phyloP scores from a whole-genome alignment of 2,113 vertebrate genomes.

The Albula goreensis region DNA sequence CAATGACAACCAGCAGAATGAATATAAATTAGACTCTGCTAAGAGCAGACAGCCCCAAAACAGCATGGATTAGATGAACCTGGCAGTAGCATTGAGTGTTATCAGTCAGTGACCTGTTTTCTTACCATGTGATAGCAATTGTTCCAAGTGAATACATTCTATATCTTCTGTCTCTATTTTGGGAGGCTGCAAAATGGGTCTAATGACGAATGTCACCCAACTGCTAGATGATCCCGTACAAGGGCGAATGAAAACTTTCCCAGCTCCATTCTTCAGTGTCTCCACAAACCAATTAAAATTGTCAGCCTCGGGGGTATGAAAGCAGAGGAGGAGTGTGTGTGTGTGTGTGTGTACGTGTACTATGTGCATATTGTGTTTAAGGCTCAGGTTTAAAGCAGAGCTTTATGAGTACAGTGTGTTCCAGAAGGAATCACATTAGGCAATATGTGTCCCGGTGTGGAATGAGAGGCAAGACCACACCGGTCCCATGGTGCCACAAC shows the following conservation, averaged over 20 bases:
- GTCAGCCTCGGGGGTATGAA: not conserved
- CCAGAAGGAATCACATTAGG: not conserved
- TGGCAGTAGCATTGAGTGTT: too few species aligned
- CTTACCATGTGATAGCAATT: too few species aligned
- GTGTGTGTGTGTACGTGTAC: not conserved
- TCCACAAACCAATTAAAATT: not conserved
- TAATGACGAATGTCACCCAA: not conserved
- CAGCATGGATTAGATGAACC: too few species aligned
- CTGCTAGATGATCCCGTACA: not conserved
- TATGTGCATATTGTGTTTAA: not conserved
- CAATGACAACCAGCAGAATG: too few species aligned
- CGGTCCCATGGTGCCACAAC: not conserved
- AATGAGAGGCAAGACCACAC: not conserved
- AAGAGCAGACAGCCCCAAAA: too few species aligned
- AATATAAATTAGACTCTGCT: too few species aligned
- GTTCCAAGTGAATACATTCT: too few species aligned
- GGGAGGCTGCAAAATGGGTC: not conserved
- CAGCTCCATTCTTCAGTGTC: not conserved
- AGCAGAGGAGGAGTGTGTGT: not conserved
- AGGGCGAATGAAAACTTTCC: not conserved
- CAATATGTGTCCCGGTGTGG: not conserved
- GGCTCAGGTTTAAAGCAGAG: not conserved
- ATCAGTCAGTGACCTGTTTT: too few species aligned
- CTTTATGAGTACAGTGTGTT: not conserved
- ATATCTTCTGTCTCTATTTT: not conserved